Conservation (phyloP, 2,113 vertebrate genomes). For the Corydoras sp. region DNA sequence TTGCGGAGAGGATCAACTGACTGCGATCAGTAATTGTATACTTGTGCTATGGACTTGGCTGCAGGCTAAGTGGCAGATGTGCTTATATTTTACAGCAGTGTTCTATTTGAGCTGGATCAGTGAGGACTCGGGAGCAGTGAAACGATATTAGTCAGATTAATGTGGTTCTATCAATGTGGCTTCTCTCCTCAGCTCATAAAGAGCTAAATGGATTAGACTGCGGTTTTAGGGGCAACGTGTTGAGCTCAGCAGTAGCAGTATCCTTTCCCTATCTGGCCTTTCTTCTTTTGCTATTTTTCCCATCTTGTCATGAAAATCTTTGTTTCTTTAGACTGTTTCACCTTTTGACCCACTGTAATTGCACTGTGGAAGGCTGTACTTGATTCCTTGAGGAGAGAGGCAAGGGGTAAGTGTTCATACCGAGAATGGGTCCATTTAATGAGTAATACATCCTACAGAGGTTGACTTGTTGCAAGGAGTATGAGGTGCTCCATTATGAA, state of each 20-base stretch:
- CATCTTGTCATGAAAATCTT: neutral
- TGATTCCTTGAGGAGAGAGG: conserved; percentile 28
- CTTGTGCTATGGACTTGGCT: conserved; percentile 23
- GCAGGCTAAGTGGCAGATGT: conserved; percentile 26
- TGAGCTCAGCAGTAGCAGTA: neutral
- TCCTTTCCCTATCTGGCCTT: conserved; percentile 2
- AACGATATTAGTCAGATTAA: conserved; percentile 32
- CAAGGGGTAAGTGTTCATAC: too few relatives aligned
- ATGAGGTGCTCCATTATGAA: neutral
- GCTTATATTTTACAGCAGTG: conserved; percentile 16
- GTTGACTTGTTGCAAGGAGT: conserved; percentile 2
- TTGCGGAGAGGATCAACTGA: conserved; percentile 11
- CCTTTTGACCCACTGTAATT: conserved; percentile 37
- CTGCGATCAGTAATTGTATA: conserved; percentile 31
- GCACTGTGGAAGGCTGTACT: conserved; percentile 31
- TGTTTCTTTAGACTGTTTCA: conserved; percentile 25
- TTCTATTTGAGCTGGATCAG: conserved; percentile 30
- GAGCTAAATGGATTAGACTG: conserved; percentile 28
- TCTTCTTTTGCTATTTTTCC: neutral
- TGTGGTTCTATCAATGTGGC: conserved; percentile 22
- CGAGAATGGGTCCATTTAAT: conserved; percentile 17
- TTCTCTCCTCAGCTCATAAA: conserved; percentile 29
- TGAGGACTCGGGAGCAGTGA: conserved; percentile 19
- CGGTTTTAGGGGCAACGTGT: conserved; percentile 14
- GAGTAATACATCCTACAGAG: conserved; percentile 5